Conservation (phyloP, 1,140 invertebrate species). For the Phocides pigmalion region DNA sequence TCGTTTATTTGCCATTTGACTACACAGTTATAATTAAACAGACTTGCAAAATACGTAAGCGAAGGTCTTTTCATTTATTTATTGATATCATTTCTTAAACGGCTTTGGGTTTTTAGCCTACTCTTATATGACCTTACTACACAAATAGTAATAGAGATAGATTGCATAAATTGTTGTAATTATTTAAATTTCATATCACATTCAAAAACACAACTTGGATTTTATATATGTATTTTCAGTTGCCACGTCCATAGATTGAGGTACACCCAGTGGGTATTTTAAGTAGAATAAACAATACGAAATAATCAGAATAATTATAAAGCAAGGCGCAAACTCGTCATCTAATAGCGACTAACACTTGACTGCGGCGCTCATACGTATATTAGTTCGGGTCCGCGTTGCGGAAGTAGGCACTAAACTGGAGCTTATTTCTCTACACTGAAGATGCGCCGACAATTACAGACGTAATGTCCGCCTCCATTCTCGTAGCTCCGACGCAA, state of each 20-base stretch:
- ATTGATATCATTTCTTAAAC: background rate
- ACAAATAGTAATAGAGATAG: too few species aligned
- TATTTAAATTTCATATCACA: background rate
- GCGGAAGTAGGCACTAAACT: too few species aligned
- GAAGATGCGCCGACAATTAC: too few species aligned
- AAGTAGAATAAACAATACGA: background rate
- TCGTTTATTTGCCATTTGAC: background rate
- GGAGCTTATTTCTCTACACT: too few species aligned
- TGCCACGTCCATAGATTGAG: background rate
- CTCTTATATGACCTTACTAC: too few species aligned
- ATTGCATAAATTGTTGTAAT: too few species aligned
- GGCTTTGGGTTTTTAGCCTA: too few species aligned
- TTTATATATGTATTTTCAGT: background rate
- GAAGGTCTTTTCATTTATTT: background rate
- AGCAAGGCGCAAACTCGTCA: background rate
- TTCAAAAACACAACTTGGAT: background rate
- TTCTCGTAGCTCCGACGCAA: too few species aligned
- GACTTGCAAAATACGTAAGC: background rate
- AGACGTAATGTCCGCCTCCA: too few species aligned
- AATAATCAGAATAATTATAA: background rate
- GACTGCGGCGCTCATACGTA: too few species aligned
- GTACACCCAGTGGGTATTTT: background rate
- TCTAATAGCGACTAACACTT: background rate
- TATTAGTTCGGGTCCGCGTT: too few species aligned
- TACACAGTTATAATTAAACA: background rate